Percentiles rank a stretch among this genome's conserved stretches.
Conservation (phyloP, 2,113 vertebrate genomes). For the Scatophagus argus region DNA sequence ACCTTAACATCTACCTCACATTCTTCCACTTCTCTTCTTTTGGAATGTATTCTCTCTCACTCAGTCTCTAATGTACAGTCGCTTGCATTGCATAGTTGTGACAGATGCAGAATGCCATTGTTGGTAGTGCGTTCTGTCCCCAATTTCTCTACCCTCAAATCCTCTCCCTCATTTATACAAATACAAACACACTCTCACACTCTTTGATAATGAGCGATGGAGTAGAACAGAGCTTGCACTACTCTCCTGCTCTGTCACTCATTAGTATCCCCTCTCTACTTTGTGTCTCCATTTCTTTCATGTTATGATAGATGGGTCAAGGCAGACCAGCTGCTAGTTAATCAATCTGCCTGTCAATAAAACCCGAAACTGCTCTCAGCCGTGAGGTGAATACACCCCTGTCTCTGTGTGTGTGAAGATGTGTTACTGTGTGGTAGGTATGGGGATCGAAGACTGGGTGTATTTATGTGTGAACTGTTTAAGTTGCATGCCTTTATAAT, state of each 20-base stretch:
- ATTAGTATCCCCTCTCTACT: conserved; percentile 60
- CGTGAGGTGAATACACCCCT: neutral
- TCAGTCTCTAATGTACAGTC: conserved; percentile 30
- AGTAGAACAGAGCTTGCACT: conserved; percentile 39
- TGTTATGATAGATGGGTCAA: conserved; percentile 59
- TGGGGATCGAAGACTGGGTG: neutral
- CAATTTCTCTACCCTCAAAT: conserved; percentile 9
- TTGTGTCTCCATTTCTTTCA: conserved; percentile 48
- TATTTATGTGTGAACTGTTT: conserved; percentile 15
- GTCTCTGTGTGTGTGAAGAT: neutral
- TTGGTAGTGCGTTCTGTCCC: conserved; percentile 26
- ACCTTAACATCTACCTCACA: neutral
- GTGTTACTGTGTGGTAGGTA: neutral
- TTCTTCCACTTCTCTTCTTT: neutral
- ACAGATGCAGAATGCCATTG: conserved; percentile 31
- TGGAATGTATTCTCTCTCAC: neutral
- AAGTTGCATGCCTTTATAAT: too few species aligned
- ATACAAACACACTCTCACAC: conserved; percentile 11
- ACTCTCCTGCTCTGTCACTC: conserved; percentile 60
- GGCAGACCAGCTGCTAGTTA: conserved; percentile 44
- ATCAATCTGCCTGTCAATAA: conserved; percentile 71
- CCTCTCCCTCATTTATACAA: conserved; percentile 8
- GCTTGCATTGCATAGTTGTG: conserved; percentile 10
- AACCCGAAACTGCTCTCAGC: conserved; percentile 37
- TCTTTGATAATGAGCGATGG: conserved; percentile 61